Percentiles rank a stretch among this genome's conserved stretches.
Conservation (phyloP, 23 tunicate species). For the Oikopleura dioica region DNA sequence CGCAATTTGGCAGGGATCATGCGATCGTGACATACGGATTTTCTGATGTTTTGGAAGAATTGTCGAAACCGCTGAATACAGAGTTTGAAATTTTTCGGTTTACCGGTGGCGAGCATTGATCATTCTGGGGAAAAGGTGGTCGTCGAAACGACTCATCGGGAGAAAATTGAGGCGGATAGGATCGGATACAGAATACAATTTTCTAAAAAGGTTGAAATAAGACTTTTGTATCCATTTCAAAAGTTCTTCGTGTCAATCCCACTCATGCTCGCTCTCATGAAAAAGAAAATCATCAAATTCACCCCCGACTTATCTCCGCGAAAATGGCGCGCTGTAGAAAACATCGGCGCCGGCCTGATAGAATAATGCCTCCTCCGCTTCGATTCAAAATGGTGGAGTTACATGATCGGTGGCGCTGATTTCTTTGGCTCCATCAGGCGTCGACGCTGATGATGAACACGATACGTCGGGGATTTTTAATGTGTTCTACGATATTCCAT, state of each 20-base stretch:
- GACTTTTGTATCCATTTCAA: too few relatives aligned
- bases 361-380: slow-evolving; percentile 37
- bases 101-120: slow-evolving; percentile 22
- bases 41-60: slow-evolving; percentile 21
- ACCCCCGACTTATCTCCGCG: slow-evolving; percentile 17
- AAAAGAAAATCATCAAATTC: slow-evolving; percentile 40
- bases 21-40: slow-evolving; percentile 58
- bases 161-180: too few relatives aligned
- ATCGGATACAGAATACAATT: too few relatives aligned
- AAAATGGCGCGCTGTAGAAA: slow-evolving; percentile 28
- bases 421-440: slow-evolving; percentile 68
- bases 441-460: too few relatives aligned
- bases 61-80: slow-evolving; percentile 28
- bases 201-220: too few relatives aligned
- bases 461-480: too few relatives aligned
- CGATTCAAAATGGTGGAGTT: slow-evolving; percentile 34
- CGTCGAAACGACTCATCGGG: not conserved
- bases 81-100: slow-evolving; percentile 16
- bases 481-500: too few relatives aligned
- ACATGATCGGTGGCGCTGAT: slow-evolving; percentile 46
- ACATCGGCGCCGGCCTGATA: slow-evolving; percentile 53
- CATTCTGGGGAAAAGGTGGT: not conserved
- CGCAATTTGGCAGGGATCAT: slow-evolving; percentile 71
- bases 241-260: too few relatives aligned
- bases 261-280: slow-evolving; percentile 36